Percentiles rank a stretch among this genome's conserved stretches.
phyloP scores from a whole-genome alignment of 2,888 invertebrate genomes.

The Tridacna crocea region DNA sequence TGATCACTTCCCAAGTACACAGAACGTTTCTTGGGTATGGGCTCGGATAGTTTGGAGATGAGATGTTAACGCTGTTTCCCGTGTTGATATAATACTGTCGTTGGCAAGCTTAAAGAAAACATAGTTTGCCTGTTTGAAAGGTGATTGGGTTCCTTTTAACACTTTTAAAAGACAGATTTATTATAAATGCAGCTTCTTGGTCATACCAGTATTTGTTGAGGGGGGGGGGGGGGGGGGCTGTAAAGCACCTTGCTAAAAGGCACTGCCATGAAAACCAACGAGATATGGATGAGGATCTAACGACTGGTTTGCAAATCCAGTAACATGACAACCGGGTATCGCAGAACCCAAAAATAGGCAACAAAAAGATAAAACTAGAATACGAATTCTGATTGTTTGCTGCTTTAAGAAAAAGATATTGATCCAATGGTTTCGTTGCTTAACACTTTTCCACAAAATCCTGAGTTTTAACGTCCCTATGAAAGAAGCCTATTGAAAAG shows the following conservation, averaged over 20 bases:
- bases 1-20: slow-evolving; percentile 39
- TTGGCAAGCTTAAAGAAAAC: background rate
- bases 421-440: too few relatives aligned
- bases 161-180: background rate
- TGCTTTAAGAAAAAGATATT: too few relatives aligned
- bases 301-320: too few relatives aligned
- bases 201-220: background rate
- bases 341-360: too few relatives aligned
- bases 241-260: background rate
- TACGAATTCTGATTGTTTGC: too few relatives aligned
- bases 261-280: background rate
- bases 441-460: too few relatives aligned
- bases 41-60: slow-evolving; percentile 46
- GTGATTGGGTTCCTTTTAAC: background rate
- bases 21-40: slow-evolving; percentile 45
- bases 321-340: too few relatives aligned
- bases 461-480: too few relatives aligned
- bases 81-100: background rate
- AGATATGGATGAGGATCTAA: too few relatives aligned
- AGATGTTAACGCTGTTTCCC: slow-evolving; percentile 29
- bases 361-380: too few relatives aligned
- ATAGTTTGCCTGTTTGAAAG: background rate
- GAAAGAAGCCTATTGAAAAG: too few relatives aligned
- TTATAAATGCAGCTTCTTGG: background rate
- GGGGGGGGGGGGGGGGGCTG: background rate